These are phyloP conservation scores for Accipiter virgatus DNA, from an alignment of 2,113 vertebrate genomes.

Conservation along the genomic window DNA sequence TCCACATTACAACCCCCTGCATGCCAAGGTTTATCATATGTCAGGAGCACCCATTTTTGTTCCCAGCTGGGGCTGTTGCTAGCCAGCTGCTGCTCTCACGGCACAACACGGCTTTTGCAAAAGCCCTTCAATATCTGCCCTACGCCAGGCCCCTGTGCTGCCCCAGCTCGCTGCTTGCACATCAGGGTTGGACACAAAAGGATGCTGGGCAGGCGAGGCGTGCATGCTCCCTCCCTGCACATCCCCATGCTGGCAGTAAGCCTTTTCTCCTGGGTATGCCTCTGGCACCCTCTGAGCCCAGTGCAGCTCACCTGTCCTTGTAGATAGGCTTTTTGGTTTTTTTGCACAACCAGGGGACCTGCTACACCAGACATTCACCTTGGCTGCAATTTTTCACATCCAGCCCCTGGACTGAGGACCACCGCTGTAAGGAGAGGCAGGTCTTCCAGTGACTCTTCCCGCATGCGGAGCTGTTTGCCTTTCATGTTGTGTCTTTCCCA, in stretches of 20 bases:
- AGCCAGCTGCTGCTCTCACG: neutral
- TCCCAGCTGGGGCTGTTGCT: neutral
- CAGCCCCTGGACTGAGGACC: neutral
- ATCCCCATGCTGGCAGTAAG: neutral
- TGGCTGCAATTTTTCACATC: neutral
- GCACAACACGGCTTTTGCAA: fast-evolving
- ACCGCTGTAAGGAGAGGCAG: neutral
- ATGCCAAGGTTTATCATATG: neutral
- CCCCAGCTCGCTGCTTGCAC: fast-evolving
- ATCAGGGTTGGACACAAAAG: neutral
- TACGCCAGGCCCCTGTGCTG: fast-evolving
- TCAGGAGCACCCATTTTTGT: neutral
- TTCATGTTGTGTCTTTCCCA: neutral
- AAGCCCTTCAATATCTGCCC: neutral
- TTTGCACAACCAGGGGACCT: neutral
- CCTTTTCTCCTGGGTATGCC: neutral
- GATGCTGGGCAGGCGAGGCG: fast-evolving
- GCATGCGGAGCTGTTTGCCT: neutral
- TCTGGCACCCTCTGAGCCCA: neutral
- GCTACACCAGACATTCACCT: neutral
- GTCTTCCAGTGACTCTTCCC: neutral
- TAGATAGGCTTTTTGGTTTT: too few relatives aligned
- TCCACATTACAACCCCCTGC: neutral
- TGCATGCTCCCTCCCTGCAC: neutral
- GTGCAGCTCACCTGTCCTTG: neutral